Evolutionary conservation across 2,888 invertebrate species (phyloP).

Genomic region (Malthinus seriepunctatus): DNA sequence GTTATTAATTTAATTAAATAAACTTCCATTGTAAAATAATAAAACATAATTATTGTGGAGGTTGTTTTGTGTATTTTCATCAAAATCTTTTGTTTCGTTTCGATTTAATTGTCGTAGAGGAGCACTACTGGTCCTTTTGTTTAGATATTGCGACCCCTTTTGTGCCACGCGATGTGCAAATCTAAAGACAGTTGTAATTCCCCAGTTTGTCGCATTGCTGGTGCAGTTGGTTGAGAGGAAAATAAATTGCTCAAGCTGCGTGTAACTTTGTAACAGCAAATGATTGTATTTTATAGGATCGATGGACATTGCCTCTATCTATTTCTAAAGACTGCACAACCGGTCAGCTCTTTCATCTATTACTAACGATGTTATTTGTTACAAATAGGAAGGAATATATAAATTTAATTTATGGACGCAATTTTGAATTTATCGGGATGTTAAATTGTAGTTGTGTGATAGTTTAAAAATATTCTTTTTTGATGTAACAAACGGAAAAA

Average conservation of each 20-base stretch:
- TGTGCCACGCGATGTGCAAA: slow-evolving; percentile 30
- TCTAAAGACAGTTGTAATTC: slow-evolving; percentile 31
- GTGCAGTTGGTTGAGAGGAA: slow-evolving; percentile 23
- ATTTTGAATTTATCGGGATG: background rate
- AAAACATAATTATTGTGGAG: slow-evolving; percentile 2
- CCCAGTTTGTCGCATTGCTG: slow-evolving; percentile 29
- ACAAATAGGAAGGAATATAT: background rate
- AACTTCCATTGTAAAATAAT: background rate
- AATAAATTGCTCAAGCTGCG: slow-evolving; percentile 28
- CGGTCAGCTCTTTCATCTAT: slow-evolving; percentile 7
- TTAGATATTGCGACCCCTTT: slow-evolving; percentile 23
- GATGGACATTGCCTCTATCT: slow-evolving; percentile 23
- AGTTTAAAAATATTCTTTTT: too few species aligned
- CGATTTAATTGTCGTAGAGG: slow-evolving; percentile 22
- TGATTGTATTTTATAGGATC: slow-evolving; percentile 27
- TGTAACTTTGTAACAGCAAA: slow-evolving; percentile 27
- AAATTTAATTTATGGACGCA: background rate
- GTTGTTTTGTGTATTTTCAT: slow-evolving; percentile 4
- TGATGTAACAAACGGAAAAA: too few species aligned
- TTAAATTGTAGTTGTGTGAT: background rate
- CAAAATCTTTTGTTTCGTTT: slow-evolving; percentile 20
- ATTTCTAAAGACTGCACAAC: slow-evolving; percentile 19
- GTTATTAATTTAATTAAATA: slow-evolving; percentile 27
- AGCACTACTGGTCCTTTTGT: slow-evolving; percentile 23
- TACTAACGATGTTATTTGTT: slow-evolving; percentile 8